Evolutionary conservation across 2,888 invertebrate genomes (phyloP).

Genomic region (Dastarcus helophoroides): DNA sequence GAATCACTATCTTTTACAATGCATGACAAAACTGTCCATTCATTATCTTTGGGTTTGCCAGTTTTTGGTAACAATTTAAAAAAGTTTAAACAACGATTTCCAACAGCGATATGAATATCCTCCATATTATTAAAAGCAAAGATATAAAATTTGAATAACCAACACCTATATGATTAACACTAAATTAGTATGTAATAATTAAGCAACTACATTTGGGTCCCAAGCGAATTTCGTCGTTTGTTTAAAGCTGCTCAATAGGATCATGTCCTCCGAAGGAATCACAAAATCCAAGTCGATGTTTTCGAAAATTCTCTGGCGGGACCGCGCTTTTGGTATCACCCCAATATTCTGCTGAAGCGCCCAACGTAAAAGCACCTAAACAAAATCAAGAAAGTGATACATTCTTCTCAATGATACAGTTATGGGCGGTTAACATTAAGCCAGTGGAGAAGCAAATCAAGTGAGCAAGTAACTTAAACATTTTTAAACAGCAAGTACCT

Average conservation of each 20-base stretch:
- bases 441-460: too few relatives aligned
- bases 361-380: conserved; percentile 57
- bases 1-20: conserved; percentile 46
- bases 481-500: too few relatives aligned
- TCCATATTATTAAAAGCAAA: conserved; percentile 7
- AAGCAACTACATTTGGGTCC: conserved; percentile 44
- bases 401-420: too few relatives aligned
- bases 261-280: conserved; percentile 44
- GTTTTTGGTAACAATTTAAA: conserved; percentile 52
- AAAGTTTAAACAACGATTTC: too few relatives aligned
- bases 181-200: conserved; percentile 16
- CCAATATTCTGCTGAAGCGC: conserved; percentile 60
- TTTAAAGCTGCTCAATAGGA: conserved; percentile 35
- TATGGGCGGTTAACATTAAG: too few relatives aligned
- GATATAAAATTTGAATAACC: not conserved
- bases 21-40: conserved; percentile 80
- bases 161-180: not conserved
- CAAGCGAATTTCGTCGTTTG: conserved; percentile 43
- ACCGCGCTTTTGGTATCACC: conserved; percentile 54
- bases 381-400: too few relatives aligned
- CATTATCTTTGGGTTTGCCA: conserved; percentile 62
- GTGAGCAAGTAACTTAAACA: too few relatives aligned
- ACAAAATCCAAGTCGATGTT: conserved; percentile 49
- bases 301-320: conserved; percentile 43
- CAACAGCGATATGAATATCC: too few relatives aligned